Percentiles rank a stretch among this genome's conserved stretches.
Conservation (phyloP, 2,113 vertebrate species). For the Protomyctophum bolini region DNA sequence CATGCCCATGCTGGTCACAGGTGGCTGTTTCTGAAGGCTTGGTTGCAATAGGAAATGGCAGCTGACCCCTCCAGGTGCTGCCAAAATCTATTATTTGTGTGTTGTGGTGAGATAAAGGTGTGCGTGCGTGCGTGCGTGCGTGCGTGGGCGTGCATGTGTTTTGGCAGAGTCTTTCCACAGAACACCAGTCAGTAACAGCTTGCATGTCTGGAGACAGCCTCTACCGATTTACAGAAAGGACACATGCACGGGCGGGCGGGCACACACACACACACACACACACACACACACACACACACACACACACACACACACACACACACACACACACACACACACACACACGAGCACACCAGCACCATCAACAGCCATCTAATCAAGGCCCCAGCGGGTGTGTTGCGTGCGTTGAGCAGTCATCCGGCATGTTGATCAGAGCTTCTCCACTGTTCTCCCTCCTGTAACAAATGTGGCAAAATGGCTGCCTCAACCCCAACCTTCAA, state of each 20-base stretch:
- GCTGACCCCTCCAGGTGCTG: conserved; percentile 43
- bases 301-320: conserved; percentile 4
- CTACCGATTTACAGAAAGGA: conserved; percentile 28
- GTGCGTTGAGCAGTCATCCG: neutral
- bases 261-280: conserved; percentile 5
- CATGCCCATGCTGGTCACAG: neutral
- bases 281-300: neutral
- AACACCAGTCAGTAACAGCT: conserved; percentile 1
- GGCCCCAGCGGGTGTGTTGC: too few species aligned
- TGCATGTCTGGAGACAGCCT: neutral
- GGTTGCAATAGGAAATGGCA: conserved; percentile 47
- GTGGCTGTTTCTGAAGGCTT: conserved; percentile 22
- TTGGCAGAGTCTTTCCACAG: neutral
- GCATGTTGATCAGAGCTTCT: neutral
- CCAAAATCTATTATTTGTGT: conserved; percentile 32
- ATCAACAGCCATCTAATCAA: too few species aligned
- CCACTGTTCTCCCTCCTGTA: neutral
- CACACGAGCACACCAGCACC: neutral
- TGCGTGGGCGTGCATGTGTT: conserved; percentile 4
- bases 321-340: neutral
- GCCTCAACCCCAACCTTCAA: too few species aligned
- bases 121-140: conserved; percentile 3
- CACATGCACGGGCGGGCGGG: conserved; percentile 3
- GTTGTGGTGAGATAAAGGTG: neutral
- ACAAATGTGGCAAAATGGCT: too few species aligned